A percentile compares a stretch with the other conserved stretches of the same genome.
These are phyloP conservation scores for Drosophila paulistorum DNA, from an alignment of 1,140 invertebrate species.

Conservation along the genomic window DNA sequence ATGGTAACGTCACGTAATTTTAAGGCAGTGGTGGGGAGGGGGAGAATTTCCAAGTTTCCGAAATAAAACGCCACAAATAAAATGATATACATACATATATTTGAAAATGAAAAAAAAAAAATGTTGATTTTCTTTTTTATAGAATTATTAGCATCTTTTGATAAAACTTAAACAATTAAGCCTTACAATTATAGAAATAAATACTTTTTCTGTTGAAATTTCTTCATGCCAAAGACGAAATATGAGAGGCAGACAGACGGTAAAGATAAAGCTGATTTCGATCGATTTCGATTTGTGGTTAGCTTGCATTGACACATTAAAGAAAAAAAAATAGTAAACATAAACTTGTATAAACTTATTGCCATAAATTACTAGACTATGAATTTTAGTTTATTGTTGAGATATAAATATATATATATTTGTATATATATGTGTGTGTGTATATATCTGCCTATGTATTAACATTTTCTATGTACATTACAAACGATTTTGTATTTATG, in stretches of 20 bases:
- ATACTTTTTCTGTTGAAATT: not conserved
- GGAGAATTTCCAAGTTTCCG: no score
- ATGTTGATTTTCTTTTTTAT: not conserved
- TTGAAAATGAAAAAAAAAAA: not conserved
- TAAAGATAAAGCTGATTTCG: conserved; percentile 6
- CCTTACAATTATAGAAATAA: conserved; percentile 31
- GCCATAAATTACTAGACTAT: conserved; percentile 8
- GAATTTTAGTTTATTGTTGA: conserved; percentile 17
- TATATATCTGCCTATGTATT: conserved; percentile 15
- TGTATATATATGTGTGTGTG: conserved; percentile 18
- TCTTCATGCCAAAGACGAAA: not conserved
- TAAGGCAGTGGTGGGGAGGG: no score
- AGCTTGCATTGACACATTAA: no score
- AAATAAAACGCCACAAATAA: not conserved
- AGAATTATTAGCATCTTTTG: conserved; percentile 26
- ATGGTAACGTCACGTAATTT: no score
- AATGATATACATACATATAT: not conserved
- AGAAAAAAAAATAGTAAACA: not conserved
- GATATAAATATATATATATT: conserved; percentile 20
- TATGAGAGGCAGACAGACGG: not conserved
- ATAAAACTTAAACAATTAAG: conserved; percentile 13
- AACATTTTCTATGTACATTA: conserved; percentile 21
- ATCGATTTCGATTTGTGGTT: conserved; percentile 1
- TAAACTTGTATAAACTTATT: not conserved
- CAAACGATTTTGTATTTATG: conserved; percentile 19